phyloP scores from a whole-genome alignment of 1,140 invertebrate genomes.

The Drosophila nigromelanica region DNA sequence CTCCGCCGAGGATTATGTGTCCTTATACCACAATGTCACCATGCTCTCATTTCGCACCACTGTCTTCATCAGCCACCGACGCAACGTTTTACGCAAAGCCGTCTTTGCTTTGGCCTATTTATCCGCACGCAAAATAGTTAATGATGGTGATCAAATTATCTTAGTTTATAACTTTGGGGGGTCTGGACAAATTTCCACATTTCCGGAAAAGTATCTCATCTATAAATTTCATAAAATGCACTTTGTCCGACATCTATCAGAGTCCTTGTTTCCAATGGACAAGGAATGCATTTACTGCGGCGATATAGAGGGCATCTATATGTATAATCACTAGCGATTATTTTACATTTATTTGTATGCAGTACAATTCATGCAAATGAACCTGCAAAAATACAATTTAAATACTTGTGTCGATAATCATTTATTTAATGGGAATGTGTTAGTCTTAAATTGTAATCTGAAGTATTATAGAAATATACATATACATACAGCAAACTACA shows the following conservation, averaged over 20 bases:
- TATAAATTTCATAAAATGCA: conserved; percentile 54
- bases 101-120: conserved; percentile 63
- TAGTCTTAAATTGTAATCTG: conserved; percentile 34
- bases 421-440: conserved; percentile 50
- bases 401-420: conserved; percentile 8
- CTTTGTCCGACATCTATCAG: conserved; percentile 53
- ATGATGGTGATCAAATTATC: conserved; percentile 51
- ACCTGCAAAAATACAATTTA: not conserved
- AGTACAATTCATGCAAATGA: not conserved
- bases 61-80: conserved; percentile 24
- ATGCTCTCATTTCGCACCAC: conserved; percentile 59
- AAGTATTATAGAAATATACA: conserved; percentile 19
- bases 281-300: not conserved
- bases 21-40: conserved; percentile 62
- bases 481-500: conserved; percentile 27
- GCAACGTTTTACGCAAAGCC: conserved; percentile 44
- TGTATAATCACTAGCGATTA: conserved; percentile 1
- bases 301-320: not conserved
- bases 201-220: conserved; percentile 71
- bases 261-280: conserved; percentile 32
- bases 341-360: not conserved
- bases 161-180: conserved; percentile 58
- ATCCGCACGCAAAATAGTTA: conserved; percentile 34
- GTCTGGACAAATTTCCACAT: no score
- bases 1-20: conserved; percentile 69